Conservation (phyloP, 2,888 invertebrate genomes). For the Caenorhabditis sp. region DNA sequence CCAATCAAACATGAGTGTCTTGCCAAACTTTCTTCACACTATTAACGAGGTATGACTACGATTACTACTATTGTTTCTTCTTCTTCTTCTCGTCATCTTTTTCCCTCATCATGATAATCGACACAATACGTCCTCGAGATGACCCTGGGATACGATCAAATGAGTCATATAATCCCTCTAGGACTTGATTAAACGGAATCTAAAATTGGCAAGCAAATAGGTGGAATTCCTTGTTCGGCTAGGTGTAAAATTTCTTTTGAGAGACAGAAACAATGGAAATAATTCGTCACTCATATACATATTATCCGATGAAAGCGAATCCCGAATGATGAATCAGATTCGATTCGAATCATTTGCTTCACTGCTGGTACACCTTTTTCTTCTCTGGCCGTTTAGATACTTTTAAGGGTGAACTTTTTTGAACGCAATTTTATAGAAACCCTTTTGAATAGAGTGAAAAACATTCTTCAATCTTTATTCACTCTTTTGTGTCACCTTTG, state of each 20-base stretch:
- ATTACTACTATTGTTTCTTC: not conserved
- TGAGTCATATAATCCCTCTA: constrained; percentile 58
- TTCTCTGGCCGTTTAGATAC: not conserved
- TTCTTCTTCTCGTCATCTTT: constrained; percentile 5
- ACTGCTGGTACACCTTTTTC: constrained; percentile 4
- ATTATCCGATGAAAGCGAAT: not conserved
- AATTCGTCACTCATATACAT: not conserved
- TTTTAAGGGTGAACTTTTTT: constrained; percentile 17
- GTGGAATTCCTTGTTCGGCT: constrained; percentile 11
- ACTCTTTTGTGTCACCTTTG: not conserved
- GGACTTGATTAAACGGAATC: constrained; percentile 27
- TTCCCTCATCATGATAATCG: constrained; percentile 46
- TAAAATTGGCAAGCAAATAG: constrained; percentile 10
- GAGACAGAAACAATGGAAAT: constrained; percentile 26
- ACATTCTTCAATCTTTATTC: too few species aligned
- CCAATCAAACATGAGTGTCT: constrained; percentile 67
- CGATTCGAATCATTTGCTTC: constrained; percentile 23
- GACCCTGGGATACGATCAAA: constrained; percentile 57
- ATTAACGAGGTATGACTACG: constrained; percentile 71
- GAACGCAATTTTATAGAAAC: not conserved
- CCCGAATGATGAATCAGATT: constrained; percentile 11
- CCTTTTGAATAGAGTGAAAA: too few species aligned
- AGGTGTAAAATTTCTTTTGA: constrained; percentile 27
- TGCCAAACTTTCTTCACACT: constrained; percentile 71
- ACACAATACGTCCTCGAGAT: constrained; percentile 52